These are phyloP conservation scores for Darevskia nairensis DNA, from an alignment of 2,797 vertebrate species.

Conservation along the genomic window DNA sequence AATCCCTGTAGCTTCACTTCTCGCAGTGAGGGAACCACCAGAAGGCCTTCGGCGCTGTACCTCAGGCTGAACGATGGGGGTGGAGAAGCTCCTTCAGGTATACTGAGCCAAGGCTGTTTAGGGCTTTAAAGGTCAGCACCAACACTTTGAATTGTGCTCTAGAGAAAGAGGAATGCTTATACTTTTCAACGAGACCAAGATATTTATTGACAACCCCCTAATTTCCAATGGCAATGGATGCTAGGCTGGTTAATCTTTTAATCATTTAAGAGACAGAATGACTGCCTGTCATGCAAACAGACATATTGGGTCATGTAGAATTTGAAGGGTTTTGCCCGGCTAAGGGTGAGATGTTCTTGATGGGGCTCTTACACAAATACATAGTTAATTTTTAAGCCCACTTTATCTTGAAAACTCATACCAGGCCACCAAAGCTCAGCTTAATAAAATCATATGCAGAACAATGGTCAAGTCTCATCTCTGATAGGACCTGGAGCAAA, in stretches of 20 bases:
- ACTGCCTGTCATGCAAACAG: not conserved
- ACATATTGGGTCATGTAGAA: not conserved
- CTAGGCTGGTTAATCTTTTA: not conserved
- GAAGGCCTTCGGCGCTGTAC: too few species aligned
- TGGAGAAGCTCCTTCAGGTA: too few species aligned
- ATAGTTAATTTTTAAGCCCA: not conserved
- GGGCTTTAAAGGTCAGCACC: too few species aligned
- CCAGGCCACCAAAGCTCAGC: not conserved
- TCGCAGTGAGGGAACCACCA: too few species aligned
- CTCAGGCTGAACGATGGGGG: too few species aligned
- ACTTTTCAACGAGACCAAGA: not conserved
- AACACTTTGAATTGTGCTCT: not conserved
- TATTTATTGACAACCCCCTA: not conserved
- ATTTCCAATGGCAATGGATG: not conserved
- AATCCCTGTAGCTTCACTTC: too few species aligned
- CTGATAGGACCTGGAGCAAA: not conserved
- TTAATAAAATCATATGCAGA: not conserved
- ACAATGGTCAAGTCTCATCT: not conserved
- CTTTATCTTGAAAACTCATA: not conserved
- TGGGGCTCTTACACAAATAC: not conserved
- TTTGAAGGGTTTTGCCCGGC: not conserved
- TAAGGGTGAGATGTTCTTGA: not conserved
- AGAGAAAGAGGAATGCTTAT: not conserved
- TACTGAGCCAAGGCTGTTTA: too few species aligned
- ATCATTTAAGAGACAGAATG: not conserved